Evolutionary conservation across 2,113 vertebrate species (phyloP).

Genomic region (Esox niger): DNA sequence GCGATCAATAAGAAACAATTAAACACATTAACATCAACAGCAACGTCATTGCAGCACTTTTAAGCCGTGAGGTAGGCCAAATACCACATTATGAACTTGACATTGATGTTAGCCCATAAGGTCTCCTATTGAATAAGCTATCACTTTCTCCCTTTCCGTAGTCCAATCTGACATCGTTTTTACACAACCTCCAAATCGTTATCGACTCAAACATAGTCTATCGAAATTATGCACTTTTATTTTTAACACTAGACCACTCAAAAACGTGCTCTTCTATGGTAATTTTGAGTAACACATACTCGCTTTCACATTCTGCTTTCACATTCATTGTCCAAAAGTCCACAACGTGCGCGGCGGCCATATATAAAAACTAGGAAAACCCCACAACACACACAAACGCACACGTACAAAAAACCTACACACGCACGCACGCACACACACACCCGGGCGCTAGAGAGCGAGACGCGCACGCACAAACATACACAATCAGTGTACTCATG

Average conservation of each 20-base stretch:
- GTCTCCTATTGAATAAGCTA: constrained; percentile 56
- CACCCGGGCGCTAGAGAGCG: too few relatives aligned
- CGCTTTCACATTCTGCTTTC: constrained; percentile 53
- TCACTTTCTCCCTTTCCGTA: constrained; percentile 67
- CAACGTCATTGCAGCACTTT: constrained; percentile 31
- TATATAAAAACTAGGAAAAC: too few relatives aligned
- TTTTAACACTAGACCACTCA: constrained; percentile 67
- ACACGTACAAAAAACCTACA: neutral
- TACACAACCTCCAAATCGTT: constrained; percentile 51
- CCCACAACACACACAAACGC: constrained; percentile 16
- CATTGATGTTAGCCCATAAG: constrained; percentile 60
- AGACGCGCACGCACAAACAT: constrained; percentile 10
- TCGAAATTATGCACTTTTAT: constrained; percentile 55
- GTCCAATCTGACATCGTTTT: constrained; percentile 54
- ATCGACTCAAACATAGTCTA: constrained; percentile 3
- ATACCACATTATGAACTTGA: constrained; percentile 57
- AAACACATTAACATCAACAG: constrained; percentile 75
- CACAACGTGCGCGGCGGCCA: constrained; percentile 14
- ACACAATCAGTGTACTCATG: constrained; percentile 59
- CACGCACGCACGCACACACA: neutral
- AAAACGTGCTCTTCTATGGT: constrained; percentile 46
- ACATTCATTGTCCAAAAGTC: constrained; percentile 41
- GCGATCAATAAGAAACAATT: constrained; percentile 77
- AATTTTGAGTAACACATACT: constrained; percentile 60
- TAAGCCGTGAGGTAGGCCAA: constrained; percentile 53